Conservation (phyloP, 2,797 vertebrate species). For the Cossypha caffra region DNA sequence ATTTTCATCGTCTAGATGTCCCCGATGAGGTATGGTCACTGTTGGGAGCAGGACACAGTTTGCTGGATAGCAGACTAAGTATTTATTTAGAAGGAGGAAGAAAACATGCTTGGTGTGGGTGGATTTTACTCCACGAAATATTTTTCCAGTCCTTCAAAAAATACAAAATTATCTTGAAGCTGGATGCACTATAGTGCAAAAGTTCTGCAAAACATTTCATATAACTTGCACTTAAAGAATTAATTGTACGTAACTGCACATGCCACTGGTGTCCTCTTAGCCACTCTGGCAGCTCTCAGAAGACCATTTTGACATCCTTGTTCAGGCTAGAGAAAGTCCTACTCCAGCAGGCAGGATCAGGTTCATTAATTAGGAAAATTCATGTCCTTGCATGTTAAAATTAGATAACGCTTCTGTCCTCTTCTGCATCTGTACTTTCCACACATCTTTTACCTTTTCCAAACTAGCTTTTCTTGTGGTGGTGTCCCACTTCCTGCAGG, state of each 20-base stretch:
- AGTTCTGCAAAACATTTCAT: not conserved
- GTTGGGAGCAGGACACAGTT: not conserved
- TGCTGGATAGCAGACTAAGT: not conserved
- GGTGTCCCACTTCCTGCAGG: not conserved
- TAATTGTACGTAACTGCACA: rapidly evolving
- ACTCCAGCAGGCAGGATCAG: not conserved
- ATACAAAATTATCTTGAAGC: not conserved
- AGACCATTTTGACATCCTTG: not conserved
- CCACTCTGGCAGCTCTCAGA: not conserved
- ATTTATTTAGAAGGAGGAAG: not conserved
- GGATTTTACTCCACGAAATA: not conserved
- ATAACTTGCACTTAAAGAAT: not conserved
- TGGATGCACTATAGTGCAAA: not conserved
- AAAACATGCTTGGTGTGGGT: rapidly evolving
- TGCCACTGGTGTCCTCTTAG: not conserved
- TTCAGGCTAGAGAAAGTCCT: not conserved
- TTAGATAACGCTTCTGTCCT: not conserved
- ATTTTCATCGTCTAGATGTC: not conserved
- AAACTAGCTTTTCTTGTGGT: not conserved
- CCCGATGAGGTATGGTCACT: not conserved
- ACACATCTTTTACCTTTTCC: not conserved
- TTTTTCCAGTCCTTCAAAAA: not conserved
- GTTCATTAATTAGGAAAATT: not conserved
- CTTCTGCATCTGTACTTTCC: not conserved
- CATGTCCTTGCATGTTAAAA: not conserved